Percentiles rank a stretch among this genome's conserved stretches.
Conservation (phyloP, 1,140 invertebrate species). For the Listronotus oregonensis region DNA sequence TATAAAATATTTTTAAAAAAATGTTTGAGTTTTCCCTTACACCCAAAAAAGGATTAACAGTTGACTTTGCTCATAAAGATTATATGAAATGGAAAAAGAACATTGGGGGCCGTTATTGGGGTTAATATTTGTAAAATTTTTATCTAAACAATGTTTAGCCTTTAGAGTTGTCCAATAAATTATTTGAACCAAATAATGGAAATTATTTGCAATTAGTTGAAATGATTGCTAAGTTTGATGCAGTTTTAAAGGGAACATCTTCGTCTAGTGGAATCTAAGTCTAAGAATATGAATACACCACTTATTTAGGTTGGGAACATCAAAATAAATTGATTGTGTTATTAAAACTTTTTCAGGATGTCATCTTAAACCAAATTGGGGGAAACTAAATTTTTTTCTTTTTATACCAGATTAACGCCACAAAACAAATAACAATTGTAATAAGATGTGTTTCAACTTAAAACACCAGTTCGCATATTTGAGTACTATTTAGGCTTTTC, state of each 20-base stretch:
- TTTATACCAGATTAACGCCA: slow-evolving; percentile 1
- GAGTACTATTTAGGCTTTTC: slow-evolving; percentile 2
- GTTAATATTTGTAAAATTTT: slow-evolving; percentile 15
- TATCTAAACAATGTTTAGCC: slow-evolving; percentile 20
- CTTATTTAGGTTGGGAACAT: slow-evolving; percentile 20
- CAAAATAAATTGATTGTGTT: slow-evolving; percentile 12
- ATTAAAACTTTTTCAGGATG: slow-evolving; percentile 6
- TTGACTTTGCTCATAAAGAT: slow-evolving; percentile 14
- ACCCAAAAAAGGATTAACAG: slow-evolving; percentile 10
- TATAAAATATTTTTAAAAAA: slow-evolving; percentile 19
- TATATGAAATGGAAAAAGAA: slow-evolving; percentile 20
- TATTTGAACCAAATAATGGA: slow-evolving; percentile 22
- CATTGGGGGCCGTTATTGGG: slow-evolving; percentile 8
- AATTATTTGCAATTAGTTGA: slow-evolving; percentile 21
- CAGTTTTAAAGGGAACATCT: slow-evolving; percentile 6
- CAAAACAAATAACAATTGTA: slow-evolving; percentile 15
- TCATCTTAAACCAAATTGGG: slow-evolving; percentile 20
- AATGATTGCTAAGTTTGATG: slow-evolving; percentile 23
- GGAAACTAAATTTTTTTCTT: neutral
- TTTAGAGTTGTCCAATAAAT: slow-evolving; percentile 16
- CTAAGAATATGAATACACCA: slow-evolving; percentile 17
- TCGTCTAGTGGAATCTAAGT: slow-evolving; percentile 7
- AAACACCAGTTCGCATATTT: slow-evolving; percentile 6
- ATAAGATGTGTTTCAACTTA: slow-evolving; percentile 1
- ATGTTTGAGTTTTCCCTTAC: slow-evolving; percentile 5